phyloP scores from a whole-genome alignment of 2,113 vertebrate genomes.

The Xiphophorus hellerii region DNA sequence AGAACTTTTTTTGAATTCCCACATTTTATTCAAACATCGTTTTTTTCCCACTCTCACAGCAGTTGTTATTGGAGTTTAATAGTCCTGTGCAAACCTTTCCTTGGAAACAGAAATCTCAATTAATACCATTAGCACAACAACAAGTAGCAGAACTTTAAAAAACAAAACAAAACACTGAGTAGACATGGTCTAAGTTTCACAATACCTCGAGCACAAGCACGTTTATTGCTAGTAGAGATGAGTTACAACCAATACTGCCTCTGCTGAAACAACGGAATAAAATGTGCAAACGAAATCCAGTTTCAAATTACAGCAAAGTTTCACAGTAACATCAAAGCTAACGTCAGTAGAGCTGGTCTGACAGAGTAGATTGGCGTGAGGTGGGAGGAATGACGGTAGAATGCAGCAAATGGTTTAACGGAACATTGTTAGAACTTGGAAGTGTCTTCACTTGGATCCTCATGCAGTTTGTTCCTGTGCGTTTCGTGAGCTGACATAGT shows the following conservation, averaged over 20 bases:
- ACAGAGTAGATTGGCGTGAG: background rate
- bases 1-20: conserved; percentile 21
- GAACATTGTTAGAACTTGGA: conserved; percentile 21
- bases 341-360: conserved; percentile 30
- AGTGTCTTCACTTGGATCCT: conserved; percentile 7
- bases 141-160: background rate
- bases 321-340: conserved; percentile 3
- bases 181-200: conserved; percentile 1
- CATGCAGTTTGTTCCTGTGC: background rate
- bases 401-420: conserved; percentile 17
- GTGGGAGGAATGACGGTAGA: conserved; percentile 20
- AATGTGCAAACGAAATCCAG: conserved; percentile 12
- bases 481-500: background rate
- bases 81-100: conserved; percentile 21
- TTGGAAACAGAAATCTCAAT: background rate
- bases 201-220: background rate
- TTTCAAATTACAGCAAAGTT: conserved; percentile 13
- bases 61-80: conserved; percentile 22
- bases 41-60: conserved; percentile 27
- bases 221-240: conserved; percentile 9
- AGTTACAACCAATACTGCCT: conserved; percentile 20
- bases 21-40: background rate
- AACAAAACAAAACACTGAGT: background rate
- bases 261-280: conserved; percentile 30
- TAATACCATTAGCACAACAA: conserved; percentile 12